Evolutionary conservation across 1,140 invertebrate genomes (phyloP).

Genomic region (Oryctes rhinoceros): DNA sequence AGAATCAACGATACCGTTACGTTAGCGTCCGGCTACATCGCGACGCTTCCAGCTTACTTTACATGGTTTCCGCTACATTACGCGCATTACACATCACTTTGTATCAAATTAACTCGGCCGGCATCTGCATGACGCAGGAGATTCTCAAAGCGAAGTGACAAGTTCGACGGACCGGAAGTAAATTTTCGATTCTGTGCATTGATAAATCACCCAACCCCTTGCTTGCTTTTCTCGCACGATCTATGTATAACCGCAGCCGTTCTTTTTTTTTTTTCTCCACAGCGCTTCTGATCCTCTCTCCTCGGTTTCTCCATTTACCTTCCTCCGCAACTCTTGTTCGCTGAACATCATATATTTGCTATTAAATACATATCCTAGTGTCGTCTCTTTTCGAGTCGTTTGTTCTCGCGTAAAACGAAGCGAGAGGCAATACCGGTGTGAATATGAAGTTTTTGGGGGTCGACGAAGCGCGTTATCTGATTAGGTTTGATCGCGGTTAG

Average conservation of each 20-base stretch:
- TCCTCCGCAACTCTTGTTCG: not conserved
- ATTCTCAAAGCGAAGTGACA: constrained; percentile 47
- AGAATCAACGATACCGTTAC: not conserved
- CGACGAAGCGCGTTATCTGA: constrained; percentile 48
- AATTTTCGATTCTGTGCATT: constrained; percentile 45
- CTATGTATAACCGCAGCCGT: not conserved
- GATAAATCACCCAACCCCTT: constrained; percentile 46
- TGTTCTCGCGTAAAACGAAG: not conserved
- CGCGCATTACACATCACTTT: constrained; percentile 39
- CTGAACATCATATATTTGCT: not conserved
- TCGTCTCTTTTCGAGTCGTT: not conserved
- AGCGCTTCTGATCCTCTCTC: not conserved
- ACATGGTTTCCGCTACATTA: constrained; percentile 46
- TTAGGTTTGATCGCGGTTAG: constrained; percentile 51
- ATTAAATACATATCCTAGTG: constrained; percentile 30
- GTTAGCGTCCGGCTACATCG: not conserved
- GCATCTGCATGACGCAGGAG: constrained; percentile 44
- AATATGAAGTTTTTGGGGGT: constrained; percentile 39
- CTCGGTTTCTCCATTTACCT: not conserved
- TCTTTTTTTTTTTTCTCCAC: constrained; percentile 10
- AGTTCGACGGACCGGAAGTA: constrained; percentile 46
- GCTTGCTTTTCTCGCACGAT: not conserved
- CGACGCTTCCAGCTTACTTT: constrained; percentile 39
- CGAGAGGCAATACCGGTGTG: constrained; percentile 10
- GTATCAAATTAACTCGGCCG: constrained; percentile 46